phyloP scores from a whole-genome alignment of 2,888 invertebrate genomes.

The Fissipunctia ypsillon region DNA sequence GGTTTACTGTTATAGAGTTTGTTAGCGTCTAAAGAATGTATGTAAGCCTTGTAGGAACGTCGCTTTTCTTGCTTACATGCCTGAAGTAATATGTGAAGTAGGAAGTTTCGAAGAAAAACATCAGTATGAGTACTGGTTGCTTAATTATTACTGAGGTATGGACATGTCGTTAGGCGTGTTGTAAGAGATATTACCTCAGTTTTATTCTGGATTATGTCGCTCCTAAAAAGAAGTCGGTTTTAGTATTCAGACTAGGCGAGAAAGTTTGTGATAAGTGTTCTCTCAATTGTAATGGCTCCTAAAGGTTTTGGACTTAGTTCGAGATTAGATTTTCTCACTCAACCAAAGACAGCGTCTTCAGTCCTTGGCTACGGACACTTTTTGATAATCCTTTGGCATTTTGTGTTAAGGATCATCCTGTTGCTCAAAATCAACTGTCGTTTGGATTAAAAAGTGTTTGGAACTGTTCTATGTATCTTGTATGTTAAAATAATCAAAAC shows the following conservation, averaged over 20 bases:
- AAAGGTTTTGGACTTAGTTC: background rate
- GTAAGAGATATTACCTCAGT: constrained; percentile 44
- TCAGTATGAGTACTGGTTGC: constrained; percentile 49
- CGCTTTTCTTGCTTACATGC: constrained; percentile 43
- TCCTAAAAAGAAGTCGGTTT: constrained; percentile 3
- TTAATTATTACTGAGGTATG: constrained; percentile 53
- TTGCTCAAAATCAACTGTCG: background rate
- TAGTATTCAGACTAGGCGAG: background rate
- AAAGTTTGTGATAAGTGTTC: background rate
- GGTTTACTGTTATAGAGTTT: constrained; percentile 38
- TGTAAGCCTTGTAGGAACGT: constrained; percentile 45
- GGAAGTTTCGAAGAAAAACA: constrained; percentile 54
- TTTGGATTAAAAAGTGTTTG: background rate
- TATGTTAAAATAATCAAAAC: background rate
- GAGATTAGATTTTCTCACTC: background rate
- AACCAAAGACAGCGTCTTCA: background rate
- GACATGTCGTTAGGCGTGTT: constrained; percentile 34
- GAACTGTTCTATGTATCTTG: background rate
- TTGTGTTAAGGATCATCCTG: background rate
- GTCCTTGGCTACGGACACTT: too few species aligned
- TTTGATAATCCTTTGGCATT: background rate
- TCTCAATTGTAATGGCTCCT: background rate
- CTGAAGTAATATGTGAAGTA: constrained; percentile 37
- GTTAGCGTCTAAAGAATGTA: constrained; percentile 51
- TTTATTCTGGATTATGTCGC: constrained; percentile 14